phyloP scores from a whole-genome alignment of 2,888 invertebrate species.

The Atherix ibis region DNA sequence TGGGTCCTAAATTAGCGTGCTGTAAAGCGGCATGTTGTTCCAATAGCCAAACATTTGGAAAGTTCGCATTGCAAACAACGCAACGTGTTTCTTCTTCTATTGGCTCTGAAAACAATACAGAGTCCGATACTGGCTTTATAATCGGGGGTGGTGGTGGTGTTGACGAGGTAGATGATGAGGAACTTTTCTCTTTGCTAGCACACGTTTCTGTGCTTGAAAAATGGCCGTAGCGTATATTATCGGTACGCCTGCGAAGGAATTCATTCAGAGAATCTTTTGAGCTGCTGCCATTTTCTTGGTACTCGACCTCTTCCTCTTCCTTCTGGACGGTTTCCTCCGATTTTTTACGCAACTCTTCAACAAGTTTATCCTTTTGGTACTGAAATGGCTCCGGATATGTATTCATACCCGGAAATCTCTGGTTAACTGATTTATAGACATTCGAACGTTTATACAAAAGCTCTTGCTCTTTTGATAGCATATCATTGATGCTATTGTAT shows the following conservation, averaged over 20 bases:
- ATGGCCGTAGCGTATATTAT: slow-evolving; percentile 21
- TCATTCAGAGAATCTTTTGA: slow-evolving; percentile 18
- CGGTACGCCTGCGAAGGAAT: slow-evolving; percentile 21
- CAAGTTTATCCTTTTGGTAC: slow-evolving; percentile 15
- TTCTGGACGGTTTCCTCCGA: slow-evolving; percentile 20
- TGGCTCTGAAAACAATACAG: slow-evolving; percentile 26
- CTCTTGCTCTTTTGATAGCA: slow-evolving; percentile 31
- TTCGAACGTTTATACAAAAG: slow-evolving; percentile 11
- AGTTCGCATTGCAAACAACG: slow-evolving; percentile 70
- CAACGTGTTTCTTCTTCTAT: slow-evolving; percentile 45
- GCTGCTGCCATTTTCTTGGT: slow-evolving; percentile 14
- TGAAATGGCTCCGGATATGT: slow-evolving; percentile 16
- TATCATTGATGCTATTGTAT: slow-evolving; percentile 27
- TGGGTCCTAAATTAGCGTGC: slow-evolving; percentile 48
- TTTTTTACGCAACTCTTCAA: slow-evolving; percentile 17
- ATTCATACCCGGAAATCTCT: slow-evolving; percentile 14
- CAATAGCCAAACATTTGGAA: slow-evolving; percentile 74
- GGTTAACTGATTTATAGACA: slow-evolving; percentile 9
- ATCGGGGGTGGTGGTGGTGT: slow-evolving; percentile 28
- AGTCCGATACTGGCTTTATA: slow-evolving; percentile 17
- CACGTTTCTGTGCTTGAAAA: slow-evolving; percentile 22
- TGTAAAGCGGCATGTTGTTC: slow-evolving; percentile 75
- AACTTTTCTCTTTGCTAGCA: slow-evolving; percentile 32
- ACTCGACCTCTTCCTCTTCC: slow-evolving; percentile 16
- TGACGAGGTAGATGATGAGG: slow-evolving; percentile 32